Base-by-base conservation (phyloP, 2,797 vertebrate species). In the Paramormyrops hopkinsi region DNA sequence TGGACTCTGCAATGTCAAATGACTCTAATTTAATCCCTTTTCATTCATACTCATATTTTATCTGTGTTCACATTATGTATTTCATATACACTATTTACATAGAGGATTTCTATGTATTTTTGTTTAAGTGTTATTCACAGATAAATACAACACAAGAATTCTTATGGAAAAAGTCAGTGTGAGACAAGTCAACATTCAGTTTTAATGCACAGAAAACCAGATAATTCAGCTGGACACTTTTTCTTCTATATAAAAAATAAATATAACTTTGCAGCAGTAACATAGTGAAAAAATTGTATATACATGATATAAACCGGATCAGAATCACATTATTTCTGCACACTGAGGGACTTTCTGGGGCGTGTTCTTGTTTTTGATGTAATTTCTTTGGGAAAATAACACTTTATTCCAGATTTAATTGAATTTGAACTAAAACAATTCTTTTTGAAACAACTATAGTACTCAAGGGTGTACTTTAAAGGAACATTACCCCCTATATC, bases 181-280 rank as follows among this genome's bases (percentile, higher is more conserved):
- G 17, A 50, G 48, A 25, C 22, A 29, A 73, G 41, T 14, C 46
- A 25, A 48, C 59, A 25, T 56, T 37, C 59, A 69, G 62, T 69
- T 17, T 46, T 69, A 22, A 88, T 19, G 37, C 19, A 46, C 14
- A 88, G 54, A 88, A 62, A 53, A 65, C 37, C 51, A 79, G 1
- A 12, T 82, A 33, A 88, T 19, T 51, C 11, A 87, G 11, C n/a
- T 44, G 14, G 33, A 46, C 11, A 82, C 5, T 50, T 14, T 54
- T 53, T 88, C 29, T 82, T 88, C 46, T 50, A 82, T 53, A 51
- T 41, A 19, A 65, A 88, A 88, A 88, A 88, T 76, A 88, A 76
- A 88, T 88, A 11, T 79, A 54, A 73, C 50, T 88, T 79, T 88
- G 29, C n/a, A 54, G 9, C 46, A 82, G 44, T 17, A 33, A 82